phyloP scores from a whole-genome alignment of 2,888 invertebrate species.

The Dicyrtoma fusca region DNA sequence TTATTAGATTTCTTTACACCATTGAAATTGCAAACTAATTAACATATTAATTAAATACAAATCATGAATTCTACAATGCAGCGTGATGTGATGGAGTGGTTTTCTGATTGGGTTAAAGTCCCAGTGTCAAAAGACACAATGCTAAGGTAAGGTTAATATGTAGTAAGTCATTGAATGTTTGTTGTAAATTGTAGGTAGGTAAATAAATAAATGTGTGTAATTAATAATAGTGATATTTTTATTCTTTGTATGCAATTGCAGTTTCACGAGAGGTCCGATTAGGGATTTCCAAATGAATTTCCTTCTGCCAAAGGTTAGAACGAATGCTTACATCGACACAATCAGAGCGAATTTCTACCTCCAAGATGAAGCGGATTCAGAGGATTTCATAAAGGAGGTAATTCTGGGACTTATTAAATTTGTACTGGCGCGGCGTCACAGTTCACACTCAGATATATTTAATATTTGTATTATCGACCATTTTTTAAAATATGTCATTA shows the following conservation, averaged over 20 bases:
- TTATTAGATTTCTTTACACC: no score
- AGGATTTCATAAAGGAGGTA: not conserved
- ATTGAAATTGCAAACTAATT: no score
- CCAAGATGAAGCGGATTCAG: not conserved
- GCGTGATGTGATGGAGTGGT: slow-evolving; percentile 19
- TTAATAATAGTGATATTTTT: not conserved
- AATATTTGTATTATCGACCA: not conserved
- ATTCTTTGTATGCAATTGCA: slow-evolving; percentile 10
- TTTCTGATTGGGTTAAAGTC: not conserved
- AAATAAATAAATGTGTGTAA: no score
- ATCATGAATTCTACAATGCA: not conserved
- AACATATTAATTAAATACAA: not conserved
- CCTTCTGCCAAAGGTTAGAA: not conserved
- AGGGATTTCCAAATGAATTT: slow-evolving; percentile 30
- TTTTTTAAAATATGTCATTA: not conserved
- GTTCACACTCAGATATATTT: no score
- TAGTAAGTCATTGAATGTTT: no score
- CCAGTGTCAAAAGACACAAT: not conserved
- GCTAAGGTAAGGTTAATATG: slow-evolving; percentile 2
- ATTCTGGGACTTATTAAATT: no score
- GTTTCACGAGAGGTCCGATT: slow-evolving; percentile 22
- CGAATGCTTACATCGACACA: slow-evolving; percentile 23
- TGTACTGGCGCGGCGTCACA: no score
- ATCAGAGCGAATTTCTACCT: slow-evolving; percentile 24
- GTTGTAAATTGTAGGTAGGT: no score